Percentiles rank a stretch among this genome's conserved stretches.
phyloP scores from a whole-genome alignment of 2,797 vertebrate genomes.

The Schizopygopsis malacanthus region DNA sequence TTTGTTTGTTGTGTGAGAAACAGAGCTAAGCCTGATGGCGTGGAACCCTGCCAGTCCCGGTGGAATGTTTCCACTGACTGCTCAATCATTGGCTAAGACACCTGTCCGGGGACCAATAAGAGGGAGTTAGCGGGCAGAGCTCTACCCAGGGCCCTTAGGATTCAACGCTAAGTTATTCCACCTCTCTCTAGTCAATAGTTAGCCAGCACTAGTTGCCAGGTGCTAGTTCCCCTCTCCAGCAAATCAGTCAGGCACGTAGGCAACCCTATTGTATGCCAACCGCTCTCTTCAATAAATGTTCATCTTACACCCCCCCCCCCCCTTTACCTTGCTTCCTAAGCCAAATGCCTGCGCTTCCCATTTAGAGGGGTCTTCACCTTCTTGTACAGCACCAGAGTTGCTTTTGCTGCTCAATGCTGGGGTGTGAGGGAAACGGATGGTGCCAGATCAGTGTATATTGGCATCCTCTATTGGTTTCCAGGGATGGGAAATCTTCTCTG shows the following conservation, averaged over 20 bases:
- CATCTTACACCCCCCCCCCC: background rate
- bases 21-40: background rate
- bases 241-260: background rate
- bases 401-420: background rate
- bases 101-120: slow-evolving; percentile 37
- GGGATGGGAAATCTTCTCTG: slow-evolving; percentile 30
- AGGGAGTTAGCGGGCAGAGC: slow-evolving; percentile 23
- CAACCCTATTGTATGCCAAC: background rate
- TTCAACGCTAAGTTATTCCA: background rate
- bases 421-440: background rate
- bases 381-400: slow-evolving; percentile 15
- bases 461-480: slow-evolving; percentile 24
- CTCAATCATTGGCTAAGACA: slow-evolving; percentile 39
- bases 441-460: slow-evolving; percentile 29
- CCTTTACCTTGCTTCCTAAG: background rate
- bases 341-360: background rate
- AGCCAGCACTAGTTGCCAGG: slow-evolving; percentile 32
- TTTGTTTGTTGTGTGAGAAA: slow-evolving; percentile 18
- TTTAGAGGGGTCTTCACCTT: slow-evolving; percentile 5
- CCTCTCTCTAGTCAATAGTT: background rate
- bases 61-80: slow-evolving; percentile 27
- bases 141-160: slow-evolving; percentile 11
- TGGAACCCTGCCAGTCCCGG: slow-evolving; percentile 7
- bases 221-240: background rate
- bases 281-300: background rate